Conservation (phyloP, 2,888 invertebrate species). For the Seira ritae region DNA sequence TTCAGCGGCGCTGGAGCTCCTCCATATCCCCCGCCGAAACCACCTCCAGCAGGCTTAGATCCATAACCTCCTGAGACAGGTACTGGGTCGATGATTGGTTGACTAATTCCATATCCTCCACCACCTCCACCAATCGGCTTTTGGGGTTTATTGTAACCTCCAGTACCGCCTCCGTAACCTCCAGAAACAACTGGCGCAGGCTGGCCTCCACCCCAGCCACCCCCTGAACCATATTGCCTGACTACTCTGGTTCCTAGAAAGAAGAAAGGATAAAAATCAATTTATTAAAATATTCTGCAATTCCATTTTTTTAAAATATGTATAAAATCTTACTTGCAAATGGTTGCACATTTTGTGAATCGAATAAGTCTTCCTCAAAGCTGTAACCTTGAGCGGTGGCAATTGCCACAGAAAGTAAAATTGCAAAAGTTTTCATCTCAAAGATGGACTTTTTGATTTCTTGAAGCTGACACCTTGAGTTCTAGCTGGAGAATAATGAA, state of each 20-base stretch:
- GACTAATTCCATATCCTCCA: neutral
- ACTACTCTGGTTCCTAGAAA: neutral
- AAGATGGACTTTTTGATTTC: neutral
- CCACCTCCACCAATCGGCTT: neutral
- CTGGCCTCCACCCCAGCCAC: neutral
- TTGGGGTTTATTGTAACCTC: neutral
- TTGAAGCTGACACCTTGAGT: no score
- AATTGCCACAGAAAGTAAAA: neutral
- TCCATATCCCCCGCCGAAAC: neutral
- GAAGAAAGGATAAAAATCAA: neutral
- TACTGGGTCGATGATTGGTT: no score
- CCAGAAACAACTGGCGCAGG: neutral
- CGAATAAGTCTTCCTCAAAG: neutral
- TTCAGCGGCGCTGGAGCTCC: neutral
- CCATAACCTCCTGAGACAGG: neutral
- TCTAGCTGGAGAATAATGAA: neutral
- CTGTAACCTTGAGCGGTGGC: conserved; percentile 1
- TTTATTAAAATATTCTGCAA: neutral
- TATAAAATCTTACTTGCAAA: conserved; percentile 18
- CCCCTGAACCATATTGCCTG: conserved; percentile 19
- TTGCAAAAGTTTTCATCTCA: conserved; percentile 10
- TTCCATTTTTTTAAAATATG: neutral
- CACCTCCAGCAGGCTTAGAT: no score
- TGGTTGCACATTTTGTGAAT: conserved; percentile 17
- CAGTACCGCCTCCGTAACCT: conserved; percentile 12